Percentiles rank a stretch among this genome's conserved stretches.
These are phyloP conservation scores for Leucoma salicis DNA, from an alignment of 2,888 invertebrate species.

Conservation along the genomic window DNA sequence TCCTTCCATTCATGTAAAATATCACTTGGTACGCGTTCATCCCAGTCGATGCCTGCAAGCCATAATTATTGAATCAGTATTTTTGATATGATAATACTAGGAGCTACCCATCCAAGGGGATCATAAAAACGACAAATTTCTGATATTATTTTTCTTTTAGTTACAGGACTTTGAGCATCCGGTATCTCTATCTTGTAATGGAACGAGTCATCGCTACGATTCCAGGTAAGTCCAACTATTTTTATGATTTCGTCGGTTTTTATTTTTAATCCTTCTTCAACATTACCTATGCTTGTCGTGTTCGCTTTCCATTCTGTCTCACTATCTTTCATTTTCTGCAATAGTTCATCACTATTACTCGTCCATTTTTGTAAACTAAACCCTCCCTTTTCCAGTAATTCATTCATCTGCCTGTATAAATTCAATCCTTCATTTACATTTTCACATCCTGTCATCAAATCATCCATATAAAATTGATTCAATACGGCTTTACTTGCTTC, in stretches of 20 bases:
- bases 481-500: constrained; percentile 5
- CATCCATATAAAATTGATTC: no score
- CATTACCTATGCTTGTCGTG: background rate
- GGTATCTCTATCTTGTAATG: constrained; percentile 16
- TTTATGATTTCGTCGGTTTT: constrained; percentile 1
- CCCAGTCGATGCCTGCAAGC: no score
- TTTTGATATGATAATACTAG: no score
- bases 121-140: no score
- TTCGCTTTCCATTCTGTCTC: background rate
- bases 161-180: constrained; percentile 2
- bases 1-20: no score
- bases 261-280: no score
- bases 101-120: no score
- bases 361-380: constrained; percentile 16
- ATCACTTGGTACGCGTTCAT: no score
- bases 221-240: constrained; percentile 7
- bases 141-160: no score
- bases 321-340: background rate
- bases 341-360: background rate
- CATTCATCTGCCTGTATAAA: constrained; percentile 4
- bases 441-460: constrained; percentile 15
- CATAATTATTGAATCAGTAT: no score
- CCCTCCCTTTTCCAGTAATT: constrained; percentile 10
- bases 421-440: constrained; percentile 6
- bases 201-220: constrained; percentile 10